phyloP scores from a whole-genome alignment of 2,888 invertebrate genomes.

The Sinohyriopsis cumingii region DNA sequence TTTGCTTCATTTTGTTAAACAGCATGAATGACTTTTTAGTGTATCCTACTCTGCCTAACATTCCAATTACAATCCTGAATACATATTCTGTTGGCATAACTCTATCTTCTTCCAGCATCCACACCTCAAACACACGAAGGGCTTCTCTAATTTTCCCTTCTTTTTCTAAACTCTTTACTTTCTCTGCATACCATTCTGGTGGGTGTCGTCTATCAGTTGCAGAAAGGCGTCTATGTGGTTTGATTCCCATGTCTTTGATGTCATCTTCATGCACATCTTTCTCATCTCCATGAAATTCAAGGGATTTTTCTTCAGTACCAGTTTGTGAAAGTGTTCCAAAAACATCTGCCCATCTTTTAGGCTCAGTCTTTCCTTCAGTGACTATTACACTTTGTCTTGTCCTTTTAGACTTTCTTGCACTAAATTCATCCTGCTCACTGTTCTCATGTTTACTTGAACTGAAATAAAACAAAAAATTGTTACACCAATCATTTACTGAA shows the following conservation, averaged over 20 bases:
- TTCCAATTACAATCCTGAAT: slow-evolving; percentile 87
- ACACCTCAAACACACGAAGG: slow-evolving; percentile 83
- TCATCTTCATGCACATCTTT: slow-evolving; percentile 5
- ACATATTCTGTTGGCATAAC: slow-evolving; percentile 85
- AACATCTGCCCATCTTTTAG: too few species aligned
- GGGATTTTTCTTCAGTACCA: too few species aligned
- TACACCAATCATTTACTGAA: too few species aligned
- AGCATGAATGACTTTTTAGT: slow-evolving; percentile 89
- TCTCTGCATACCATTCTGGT: slow-evolving; percentile 57
- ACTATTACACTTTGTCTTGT: too few species aligned
- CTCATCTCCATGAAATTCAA: not conserved
- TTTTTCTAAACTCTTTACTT: slow-evolving; percentile 53
- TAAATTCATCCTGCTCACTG: too few species aligned
- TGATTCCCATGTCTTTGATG: slow-evolving; percentile 1
- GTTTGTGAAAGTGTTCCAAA: too few species aligned
- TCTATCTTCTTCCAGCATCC: slow-evolving; percentile 82
- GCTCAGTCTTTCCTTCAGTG: too few species aligned
- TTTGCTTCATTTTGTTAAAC: slow-evolving; percentile 86
- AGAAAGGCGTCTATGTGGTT: slow-evolving; percentile 39
- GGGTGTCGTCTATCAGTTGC: slow-evolving; percentile 33
- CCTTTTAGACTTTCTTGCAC: too few species aligned
- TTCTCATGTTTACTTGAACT: too few species aligned
- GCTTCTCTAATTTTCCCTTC: slow-evolving; percentile 77
- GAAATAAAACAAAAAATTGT: too few species aligned
- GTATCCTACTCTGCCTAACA: slow-evolving; percentile 87